phyloP scores from a whole-genome alignment of 2,113 vertebrate species.

The Anarhynchus alexandrinus region DNA sequence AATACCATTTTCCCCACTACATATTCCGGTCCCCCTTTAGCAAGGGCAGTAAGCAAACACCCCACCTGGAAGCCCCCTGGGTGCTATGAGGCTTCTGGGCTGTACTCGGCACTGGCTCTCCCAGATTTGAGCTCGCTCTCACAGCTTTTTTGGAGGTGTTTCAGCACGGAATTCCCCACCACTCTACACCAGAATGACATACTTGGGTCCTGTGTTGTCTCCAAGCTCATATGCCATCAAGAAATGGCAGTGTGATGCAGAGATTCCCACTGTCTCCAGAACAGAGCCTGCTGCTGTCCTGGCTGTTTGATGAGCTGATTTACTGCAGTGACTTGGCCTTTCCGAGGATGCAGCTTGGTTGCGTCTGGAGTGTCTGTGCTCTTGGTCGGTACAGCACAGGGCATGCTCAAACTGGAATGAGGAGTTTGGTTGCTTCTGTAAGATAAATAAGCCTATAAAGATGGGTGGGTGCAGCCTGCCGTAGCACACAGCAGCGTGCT shows the following conservation, averaged over 20 bases:
- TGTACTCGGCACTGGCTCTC: neutral
- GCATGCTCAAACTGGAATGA: neutral
- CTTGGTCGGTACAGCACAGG: neutral
- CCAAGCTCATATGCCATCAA: neutral
- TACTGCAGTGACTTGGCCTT: neutral
- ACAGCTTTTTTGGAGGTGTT: neutral
- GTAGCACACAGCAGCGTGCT: neutral
- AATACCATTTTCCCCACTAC: neutral
- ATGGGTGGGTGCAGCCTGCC: neutral
- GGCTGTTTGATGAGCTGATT: neutral
- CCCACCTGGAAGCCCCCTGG: neutral
- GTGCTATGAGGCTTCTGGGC: neutral
- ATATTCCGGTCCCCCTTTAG: neutral
- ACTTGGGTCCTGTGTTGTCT: neutral
- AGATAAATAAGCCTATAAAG: neutral
- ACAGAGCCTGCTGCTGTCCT: neutral
- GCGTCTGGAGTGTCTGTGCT: neutral
- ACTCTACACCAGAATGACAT: neutral
- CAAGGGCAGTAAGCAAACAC: fast-evolving
- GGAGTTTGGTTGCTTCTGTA: neutral
- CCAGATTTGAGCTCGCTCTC: neutral
- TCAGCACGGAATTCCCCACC: neutral
- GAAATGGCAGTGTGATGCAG: neutral
- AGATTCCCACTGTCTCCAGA: neutral
- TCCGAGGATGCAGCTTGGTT: neutral